Evolutionary conservation across 2,113 vertebrate genomes (phyloP).

Genomic region (Microcebus ravelobensis): DNA sequence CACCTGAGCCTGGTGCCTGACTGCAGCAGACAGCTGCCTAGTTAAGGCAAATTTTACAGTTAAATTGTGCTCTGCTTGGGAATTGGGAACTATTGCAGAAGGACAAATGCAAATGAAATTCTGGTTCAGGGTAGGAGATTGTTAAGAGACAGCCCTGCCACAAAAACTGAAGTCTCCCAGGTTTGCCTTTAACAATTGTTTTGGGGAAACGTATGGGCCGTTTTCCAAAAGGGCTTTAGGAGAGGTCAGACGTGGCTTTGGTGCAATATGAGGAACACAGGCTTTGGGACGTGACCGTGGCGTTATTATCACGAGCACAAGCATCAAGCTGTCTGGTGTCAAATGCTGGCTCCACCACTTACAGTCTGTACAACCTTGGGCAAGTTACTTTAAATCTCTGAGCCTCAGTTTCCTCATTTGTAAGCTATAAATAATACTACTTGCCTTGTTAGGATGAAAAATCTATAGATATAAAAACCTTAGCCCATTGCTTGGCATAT

Average conservation of each 20-base stretch:
- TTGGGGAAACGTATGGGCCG: neutral
- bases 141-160: neutral
- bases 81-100: constrained; percentile 63
- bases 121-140: neutral
- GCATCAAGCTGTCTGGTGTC: neutral
- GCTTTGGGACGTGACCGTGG: neutral
- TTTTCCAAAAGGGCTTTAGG: constrained; percentile 36
- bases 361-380: neutral
- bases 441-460: neutral
- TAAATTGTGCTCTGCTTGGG: constrained; percentile 69
- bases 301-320: neutral
- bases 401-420: neutral
- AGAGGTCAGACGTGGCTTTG: neutral
- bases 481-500: neutral
- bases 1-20: constrained; percentile 67
- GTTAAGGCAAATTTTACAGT: constrained; percentile 74
- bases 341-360: neutral
- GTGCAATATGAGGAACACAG: neutral
- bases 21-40: constrained; percentile 72
- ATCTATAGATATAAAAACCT: neutral
- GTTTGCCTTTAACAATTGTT: constrained; percentile 29
- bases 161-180: neutral
- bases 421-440: neutral
- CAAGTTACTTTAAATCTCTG: neutral
- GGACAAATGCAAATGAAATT: constrained; percentile 76